These are phyloP conservation scores for Linurgus olivaceus DNA, from an alignment of 2,797 vertebrate genomes.

Conservation along the genomic window DNA sequence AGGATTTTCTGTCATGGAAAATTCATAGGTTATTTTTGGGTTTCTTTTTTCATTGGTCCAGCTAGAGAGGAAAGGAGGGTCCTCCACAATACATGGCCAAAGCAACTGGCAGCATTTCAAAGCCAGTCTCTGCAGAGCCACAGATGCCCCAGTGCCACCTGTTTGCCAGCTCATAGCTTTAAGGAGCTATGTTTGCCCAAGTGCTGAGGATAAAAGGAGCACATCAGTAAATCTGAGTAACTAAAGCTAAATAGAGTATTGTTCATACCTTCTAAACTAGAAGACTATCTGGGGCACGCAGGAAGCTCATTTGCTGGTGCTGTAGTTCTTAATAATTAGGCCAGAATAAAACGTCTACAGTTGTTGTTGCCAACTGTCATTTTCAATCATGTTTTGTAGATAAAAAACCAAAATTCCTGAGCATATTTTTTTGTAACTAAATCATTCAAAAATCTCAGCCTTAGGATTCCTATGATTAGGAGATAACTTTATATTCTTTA, in stretches of 20 bases:
- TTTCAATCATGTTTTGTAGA: background rate
- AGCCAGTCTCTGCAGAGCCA: background rate
- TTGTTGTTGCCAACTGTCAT: conserved; percentile 17
- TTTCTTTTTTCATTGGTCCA: conserved; percentile 8
- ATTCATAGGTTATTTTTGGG: conserved; percentile 47
- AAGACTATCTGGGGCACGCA: background rate
- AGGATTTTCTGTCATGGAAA: conserved; percentile 70
- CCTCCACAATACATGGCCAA: background rate
- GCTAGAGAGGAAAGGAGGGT: background rate
- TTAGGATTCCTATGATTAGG: background rate
- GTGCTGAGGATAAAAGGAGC: background rate
- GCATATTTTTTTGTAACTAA: background rate
- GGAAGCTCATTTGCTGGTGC: background rate
- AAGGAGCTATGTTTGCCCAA: background rate
- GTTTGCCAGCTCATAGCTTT: background rate
- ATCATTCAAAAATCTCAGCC: background rate
- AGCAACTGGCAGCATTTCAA: background rate
- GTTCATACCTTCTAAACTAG: background rate
- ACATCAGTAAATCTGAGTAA: background rate
- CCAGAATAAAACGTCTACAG: background rate
- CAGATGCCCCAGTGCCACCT: background rate
- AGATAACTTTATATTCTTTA: background rate
- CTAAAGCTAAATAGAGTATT: background rate
- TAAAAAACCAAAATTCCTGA: background rate
- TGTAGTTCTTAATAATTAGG: background rate